phyloP scores from a whole-genome alignment of 2,113 vertebrate species.

The Potamarius usumacintae region DNA sequence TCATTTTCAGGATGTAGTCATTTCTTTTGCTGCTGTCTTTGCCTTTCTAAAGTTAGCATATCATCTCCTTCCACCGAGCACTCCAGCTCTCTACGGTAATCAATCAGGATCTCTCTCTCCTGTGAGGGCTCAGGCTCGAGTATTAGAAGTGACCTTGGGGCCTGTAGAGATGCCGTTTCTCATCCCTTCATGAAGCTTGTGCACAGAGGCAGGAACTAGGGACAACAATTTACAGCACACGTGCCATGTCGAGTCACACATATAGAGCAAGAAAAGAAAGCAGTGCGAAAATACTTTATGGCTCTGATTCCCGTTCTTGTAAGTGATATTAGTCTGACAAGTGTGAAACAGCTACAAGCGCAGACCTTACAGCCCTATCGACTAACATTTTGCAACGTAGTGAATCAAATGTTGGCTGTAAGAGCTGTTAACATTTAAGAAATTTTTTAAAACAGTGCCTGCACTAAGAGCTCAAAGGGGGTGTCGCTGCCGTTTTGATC shows the following conservation, averaged over 20 bases:
- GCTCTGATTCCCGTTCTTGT: neutral
- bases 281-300: neutral
- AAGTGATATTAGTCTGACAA: neutral
- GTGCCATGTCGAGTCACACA: neutral
- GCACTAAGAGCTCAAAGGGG: too few species aligned
- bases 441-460: too few species aligned
- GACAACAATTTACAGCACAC: neutral
- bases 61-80: neutral
- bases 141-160: slow-evolving; percentile 28
- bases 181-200: neutral
- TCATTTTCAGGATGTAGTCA: slow-evolving; percentile 16
- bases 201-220: neutral
- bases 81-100: neutral
- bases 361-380: neutral
- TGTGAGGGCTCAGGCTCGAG: neutral
- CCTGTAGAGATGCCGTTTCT: neutral
- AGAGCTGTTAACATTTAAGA: neutral
- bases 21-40: slow-evolving; percentile 20
- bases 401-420: neutral
- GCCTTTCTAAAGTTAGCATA: slow-evolving; percentile 5
- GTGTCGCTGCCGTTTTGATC: neutral
- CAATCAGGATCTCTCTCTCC: slow-evolving; percentile 16
- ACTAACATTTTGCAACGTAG: neutral
- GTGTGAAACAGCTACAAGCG: neutral
- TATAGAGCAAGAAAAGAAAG: neutral